phyloP scores from a whole-genome alignment of 2,888 invertebrate genomes.

The Drosophila siamana region DNA sequence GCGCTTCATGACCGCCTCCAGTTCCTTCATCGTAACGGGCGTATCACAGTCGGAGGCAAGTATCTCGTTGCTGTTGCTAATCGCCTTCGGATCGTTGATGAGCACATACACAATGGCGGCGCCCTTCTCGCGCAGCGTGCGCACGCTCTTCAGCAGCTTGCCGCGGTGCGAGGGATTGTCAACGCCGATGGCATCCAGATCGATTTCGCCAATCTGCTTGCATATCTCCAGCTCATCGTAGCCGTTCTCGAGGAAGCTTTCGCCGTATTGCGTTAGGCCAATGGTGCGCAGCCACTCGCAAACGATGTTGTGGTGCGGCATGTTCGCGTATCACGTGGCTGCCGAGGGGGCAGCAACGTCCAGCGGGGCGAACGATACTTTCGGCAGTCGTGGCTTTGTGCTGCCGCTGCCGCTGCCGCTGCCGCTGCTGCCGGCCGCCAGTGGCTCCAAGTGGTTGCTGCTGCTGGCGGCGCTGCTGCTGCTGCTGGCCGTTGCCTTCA shows the following conservation, averaged over 20 bases:
- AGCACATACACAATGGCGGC: constrained; percentile 97
- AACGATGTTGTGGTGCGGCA: constrained; percentile 90
- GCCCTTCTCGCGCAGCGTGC: constrained; percentile 94
- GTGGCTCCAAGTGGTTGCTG: constrained; percentile 56
- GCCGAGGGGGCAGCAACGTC: constrained; percentile 73
- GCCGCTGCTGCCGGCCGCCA: constrained; percentile 55
- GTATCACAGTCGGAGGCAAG: constrained; percentile 84
- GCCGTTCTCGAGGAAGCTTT: constrained; percentile 97
- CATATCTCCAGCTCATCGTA: constrained; percentile 98
- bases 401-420: constrained; percentile 41
- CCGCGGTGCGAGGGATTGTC: constrained; percentile 93
- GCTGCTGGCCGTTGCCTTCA: constrained; percentile 82
- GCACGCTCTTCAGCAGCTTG: constrained; percentile 93
- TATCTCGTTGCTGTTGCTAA: constrained; percentile 87
- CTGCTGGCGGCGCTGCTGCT: constrained; percentile 62
- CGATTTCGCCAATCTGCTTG: constrained; percentile 97
- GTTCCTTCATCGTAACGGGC: constrained; percentile 86
- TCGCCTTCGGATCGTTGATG: constrained; percentile 90
- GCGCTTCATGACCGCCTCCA: constrained; percentile 93
- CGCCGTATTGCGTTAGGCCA: constrained; percentile 94
- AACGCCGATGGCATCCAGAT: constrained; percentile 97
- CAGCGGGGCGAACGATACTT: constrained; percentile 83
- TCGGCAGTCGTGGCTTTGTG: constrained; percentile 75
- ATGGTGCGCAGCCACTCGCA: constrained; percentile 97
- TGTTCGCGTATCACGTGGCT: constrained; percentile 82